These are phyloP conservation scores for Gephyroberyx darwinii DNA, from an alignment of 2,797 vertebrate species.

Conservation along the genomic window DNA sequence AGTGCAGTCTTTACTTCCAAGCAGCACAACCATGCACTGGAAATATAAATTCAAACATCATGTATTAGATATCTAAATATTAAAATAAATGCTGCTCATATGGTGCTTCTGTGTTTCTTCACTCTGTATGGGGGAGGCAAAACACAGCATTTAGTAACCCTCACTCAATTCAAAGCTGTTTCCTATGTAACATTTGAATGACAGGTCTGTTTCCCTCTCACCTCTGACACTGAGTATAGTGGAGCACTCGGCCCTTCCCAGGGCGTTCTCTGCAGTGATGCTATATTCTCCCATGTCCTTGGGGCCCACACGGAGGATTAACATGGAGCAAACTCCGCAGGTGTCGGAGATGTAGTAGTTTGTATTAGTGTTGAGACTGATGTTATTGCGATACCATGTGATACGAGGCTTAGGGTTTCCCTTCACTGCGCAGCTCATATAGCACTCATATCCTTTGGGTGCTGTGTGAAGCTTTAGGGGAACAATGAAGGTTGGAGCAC, in stretches of 20 bases:
- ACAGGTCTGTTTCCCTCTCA: constrained; percentile 55
- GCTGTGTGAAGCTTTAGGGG: constrained; percentile 85
- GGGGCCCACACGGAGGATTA: constrained; percentile 79
- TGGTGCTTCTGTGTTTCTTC: constrained; percentile 42
- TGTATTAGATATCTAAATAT: background rate
- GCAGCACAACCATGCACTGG: constrained; percentile 14
- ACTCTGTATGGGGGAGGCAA: constrained; percentile 56
- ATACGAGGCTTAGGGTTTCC: constrained; percentile 84
- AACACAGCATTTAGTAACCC: background rate
- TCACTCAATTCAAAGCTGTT: background rate
- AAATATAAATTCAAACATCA: constrained; percentile 6
- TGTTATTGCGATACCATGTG: constrained; percentile 86
- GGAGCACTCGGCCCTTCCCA: constrained; percentile 81
- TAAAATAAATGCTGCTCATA: background rate
- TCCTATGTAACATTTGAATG: background rate
- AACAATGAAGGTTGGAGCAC: constrained; percentile 84
- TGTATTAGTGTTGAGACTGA: constrained; percentile 81
- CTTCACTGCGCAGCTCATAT: constrained; percentile 89
- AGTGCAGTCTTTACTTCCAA: constrained; percentile 16
- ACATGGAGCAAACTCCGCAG: constrained; percentile 88
- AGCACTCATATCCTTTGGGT: constrained; percentile 85
- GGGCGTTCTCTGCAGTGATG: constrained; percentile 80
- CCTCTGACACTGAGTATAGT: constrained; percentile 85
- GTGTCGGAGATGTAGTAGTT: constrained; percentile 83
- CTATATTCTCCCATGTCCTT: constrained; percentile 84